Conservation (phyloP, 1,140 invertebrate genomes). For the Ladona fulva region DNA sequence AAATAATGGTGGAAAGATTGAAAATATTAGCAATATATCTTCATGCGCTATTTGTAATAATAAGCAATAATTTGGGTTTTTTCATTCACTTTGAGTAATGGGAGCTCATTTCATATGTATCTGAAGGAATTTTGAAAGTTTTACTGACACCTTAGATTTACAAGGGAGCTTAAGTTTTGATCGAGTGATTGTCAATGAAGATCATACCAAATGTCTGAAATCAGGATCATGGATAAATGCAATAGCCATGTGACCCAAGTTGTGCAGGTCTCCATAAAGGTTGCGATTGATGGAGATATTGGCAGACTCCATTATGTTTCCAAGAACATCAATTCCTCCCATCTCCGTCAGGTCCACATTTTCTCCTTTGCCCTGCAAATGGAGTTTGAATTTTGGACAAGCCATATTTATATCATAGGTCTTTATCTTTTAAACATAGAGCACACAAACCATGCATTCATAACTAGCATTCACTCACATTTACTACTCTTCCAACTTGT, state of each 20-base stretch:
- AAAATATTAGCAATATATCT: too few species aligned
- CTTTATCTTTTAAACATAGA: too few species aligned
- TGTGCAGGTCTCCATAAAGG: slow-evolving; percentile 32
- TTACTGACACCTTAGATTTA: too few species aligned
- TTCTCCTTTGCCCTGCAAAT: slow-evolving; percentile 37
- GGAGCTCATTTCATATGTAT: too few species aligned
- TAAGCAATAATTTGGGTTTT: too few species aligned
- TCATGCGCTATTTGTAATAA: too few species aligned
- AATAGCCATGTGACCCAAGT: slow-evolving; percentile 33
- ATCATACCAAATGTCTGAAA: slow-evolving; percentile 25
- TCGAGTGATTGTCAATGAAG: slow-evolving; percentile 12
- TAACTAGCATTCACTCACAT: slow-evolving; percentile 22
- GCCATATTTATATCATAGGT: too few species aligned
- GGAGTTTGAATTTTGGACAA: too few species aligned
- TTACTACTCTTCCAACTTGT: slow-evolving; percentile 30
- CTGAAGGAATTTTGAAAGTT: too few species aligned
- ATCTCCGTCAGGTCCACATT: slow-evolving; percentile 48
- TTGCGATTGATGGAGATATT: slow-evolving; percentile 24
- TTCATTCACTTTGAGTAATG: too few species aligned
- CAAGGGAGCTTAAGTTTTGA: too few species aligned
- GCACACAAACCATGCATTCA: background rate
- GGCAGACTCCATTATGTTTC: slow-evolving; percentile 28
- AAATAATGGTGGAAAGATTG: too few species aligned
- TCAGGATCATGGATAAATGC: slow-evolving; percentile 30
- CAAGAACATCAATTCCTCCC: slow-evolving; percentile 60